Base-by-base conservation (phyloP, 2,113 vertebrate species). In the Oplegnathus fasciatus region DNA sequence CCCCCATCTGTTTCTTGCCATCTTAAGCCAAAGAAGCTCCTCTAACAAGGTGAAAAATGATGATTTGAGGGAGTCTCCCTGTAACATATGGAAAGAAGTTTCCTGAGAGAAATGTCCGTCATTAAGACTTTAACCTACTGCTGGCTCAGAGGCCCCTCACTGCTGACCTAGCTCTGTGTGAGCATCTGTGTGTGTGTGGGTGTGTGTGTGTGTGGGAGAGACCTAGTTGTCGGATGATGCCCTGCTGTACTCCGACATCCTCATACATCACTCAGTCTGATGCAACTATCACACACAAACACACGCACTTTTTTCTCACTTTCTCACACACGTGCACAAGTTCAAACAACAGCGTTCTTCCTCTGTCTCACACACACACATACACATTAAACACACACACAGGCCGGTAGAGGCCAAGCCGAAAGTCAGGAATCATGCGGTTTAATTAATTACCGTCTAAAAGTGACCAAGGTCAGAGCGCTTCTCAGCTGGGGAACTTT, bases 401-500 rank as follows among this genome's bases (percentile, higher is more conserved):
- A 68, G 24, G 8, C 55, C 68, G 73, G 28, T 8, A 50, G 28
- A 73, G 71, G 66, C 76, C 11, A 15, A 54, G 78, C 77, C 54
- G 57, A 71, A 50, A 75, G 89, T 93, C 94, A 84, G 86, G 81
- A 85, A 86, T 94, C 93, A 54, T 92, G 93, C 67, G 87, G 92
- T 93, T 94, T 95, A 94, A 96, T 95, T 95, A 95, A 96, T 95
- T 93, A 94, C 88, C 55, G 70, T 91, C 86, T 88, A 82, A 93
- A 93, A 93, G 93, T 85, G 93, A 94, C 88, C 88, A 93, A 95
- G 94, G 95, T 94, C 94, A 91, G 75, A 60, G 58, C 64, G 22
- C 80, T 8, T 78, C 88, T 89, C 88, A 80, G 87, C 88, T 79
- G 79, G 88, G 85, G 91, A 91, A 79, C 71, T 83, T 80, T 88